These are phyloP conservation scores for Plebejus anna DNA, from an alignment of 2,888 invertebrate genomes.

Conservation along the genomic window DNA sequence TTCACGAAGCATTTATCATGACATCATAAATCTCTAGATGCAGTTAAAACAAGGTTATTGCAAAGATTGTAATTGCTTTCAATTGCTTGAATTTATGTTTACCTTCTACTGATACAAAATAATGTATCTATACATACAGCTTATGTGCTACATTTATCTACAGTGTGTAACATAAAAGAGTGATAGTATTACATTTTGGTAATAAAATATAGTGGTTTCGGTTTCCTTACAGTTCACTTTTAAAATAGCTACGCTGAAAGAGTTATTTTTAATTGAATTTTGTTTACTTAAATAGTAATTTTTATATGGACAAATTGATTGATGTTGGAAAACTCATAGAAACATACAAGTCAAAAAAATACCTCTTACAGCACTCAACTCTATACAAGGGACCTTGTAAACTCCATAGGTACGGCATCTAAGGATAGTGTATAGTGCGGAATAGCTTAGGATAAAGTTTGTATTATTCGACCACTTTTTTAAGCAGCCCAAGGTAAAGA, in stretches of 20 bases:
- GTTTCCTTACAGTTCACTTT: background rate
- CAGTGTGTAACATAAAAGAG: background rate
- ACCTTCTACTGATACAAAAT: background rate
- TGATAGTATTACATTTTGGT: background rate
- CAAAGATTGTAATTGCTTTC: slow-evolving; percentile 5
- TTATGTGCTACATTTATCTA: background rate
- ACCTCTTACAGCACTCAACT: too few species aligned
- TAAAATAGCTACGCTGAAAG: background rate
- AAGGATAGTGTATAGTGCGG: background rate
- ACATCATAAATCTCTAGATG: slow-evolving; percentile 11
- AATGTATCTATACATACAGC: background rate
- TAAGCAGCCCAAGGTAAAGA: background rate
- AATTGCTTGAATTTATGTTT: slow-evolving; percentile 2
- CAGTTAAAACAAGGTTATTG: slow-evolving; percentile 17
- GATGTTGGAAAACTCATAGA: too few species aligned
- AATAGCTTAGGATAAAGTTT: background rate
- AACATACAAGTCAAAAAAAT: too few species aligned
- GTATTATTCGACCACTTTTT: background rate
- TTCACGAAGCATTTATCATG: background rate
- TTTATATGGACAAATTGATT: too few species aligned
- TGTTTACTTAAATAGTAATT: too few species aligned
- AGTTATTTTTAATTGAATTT: too few species aligned
- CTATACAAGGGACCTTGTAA: too few species aligned
- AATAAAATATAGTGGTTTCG: background rate
- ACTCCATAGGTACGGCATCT: too few species aligned